Percentiles rank a stretch among this genome's conserved stretches.
Conservation (phyloP, 2,113 vertebrate genomes). For the Brachyhypopomus gauderio region DNA sequence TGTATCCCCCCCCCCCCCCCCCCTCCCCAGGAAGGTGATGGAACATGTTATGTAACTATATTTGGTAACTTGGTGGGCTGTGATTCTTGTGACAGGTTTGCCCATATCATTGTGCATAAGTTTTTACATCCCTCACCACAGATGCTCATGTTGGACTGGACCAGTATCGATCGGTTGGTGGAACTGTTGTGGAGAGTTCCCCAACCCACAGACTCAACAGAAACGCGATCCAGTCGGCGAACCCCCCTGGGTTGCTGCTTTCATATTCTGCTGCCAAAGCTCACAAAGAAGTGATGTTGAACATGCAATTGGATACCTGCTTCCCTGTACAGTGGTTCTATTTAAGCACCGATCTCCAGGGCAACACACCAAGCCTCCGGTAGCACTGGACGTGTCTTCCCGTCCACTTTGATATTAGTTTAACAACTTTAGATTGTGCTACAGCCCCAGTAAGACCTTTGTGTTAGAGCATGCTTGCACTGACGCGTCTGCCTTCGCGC, state of each 20-base stretch:
- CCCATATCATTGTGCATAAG: not conserved
- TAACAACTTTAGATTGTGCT: conserved; percentile 66
- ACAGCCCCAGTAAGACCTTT: conserved; percentile 70
- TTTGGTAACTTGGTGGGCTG: not conserved
- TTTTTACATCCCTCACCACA: not conserved
- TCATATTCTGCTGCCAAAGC: conserved; percentile 39
- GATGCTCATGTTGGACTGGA: not conserved
- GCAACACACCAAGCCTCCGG: conserved; percentile 54
- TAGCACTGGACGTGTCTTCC: conserved; percentile 68
- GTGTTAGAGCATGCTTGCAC: conserved; percentile 72
- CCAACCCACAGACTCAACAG: conserved; percentile 37
- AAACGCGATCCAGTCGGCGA: conserved; percentile 32
- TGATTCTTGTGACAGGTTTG: not conserved
- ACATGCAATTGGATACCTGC: conserved; percentile 44
- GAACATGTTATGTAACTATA: not conserved
- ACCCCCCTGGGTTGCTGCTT: conserved; percentile 18
- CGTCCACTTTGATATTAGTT: conserved; percentile 72
- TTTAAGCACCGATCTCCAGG: conserved; percentile 31
- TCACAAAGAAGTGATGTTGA: conserved; percentile 49
- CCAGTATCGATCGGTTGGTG: conserved; percentile 35
- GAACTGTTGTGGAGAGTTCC: conserved; percentile 25
- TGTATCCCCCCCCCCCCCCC: not conserved
- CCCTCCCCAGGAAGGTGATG: not conserved
- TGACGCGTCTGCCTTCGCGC: conserved; percentile 58
- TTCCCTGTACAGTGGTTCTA: conserved; percentile 26